Percentiles rank a stretch among this genome's conserved stretches.
phyloP scores from a whole-genome alignment of 2,113 vertebrate genomes.

The Periophthalmodon schlosseri region DNA sequence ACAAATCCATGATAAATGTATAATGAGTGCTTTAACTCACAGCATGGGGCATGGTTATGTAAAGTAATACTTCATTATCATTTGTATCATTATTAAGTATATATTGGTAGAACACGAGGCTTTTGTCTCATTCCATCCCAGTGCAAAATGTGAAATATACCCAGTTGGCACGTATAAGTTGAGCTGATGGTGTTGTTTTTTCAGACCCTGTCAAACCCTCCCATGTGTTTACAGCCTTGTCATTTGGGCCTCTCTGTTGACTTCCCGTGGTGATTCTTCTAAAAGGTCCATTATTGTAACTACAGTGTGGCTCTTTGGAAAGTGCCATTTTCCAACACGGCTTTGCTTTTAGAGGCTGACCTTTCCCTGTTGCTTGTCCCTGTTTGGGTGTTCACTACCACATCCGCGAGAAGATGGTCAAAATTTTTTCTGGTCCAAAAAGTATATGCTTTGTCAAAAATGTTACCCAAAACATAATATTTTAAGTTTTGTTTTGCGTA shows the following conservation, averaged over 20 bases:
- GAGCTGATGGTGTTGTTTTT: not conserved
- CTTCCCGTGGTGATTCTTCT: slow-evolving; percentile 41
- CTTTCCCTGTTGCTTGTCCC: slow-evolving; percentile 30
- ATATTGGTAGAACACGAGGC: too few species aligned
- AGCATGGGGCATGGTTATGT: too few species aligned
- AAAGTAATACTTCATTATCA: too few species aligned
- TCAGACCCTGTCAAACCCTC: slow-evolving; percentile 15
- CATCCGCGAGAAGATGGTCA: slow-evolving; percentile 29
- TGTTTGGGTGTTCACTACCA: slow-evolving; percentile 13
- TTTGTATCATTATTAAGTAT: too few species aligned
- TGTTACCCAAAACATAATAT: not conserved
- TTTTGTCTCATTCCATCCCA: too few species aligned
- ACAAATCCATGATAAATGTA: too few species aligned
- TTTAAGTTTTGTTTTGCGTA: not conserved
- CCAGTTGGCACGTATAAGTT: not conserved
- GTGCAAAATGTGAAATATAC: too few species aligned
- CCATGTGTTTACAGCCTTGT: slow-evolving; percentile 16
- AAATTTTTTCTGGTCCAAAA: slow-evolving; percentile 19
- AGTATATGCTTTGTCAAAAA: slow-evolving; percentile 17
- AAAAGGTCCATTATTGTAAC: slow-evolving; percentile 49
- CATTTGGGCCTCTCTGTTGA: slow-evolving; percentile 26
- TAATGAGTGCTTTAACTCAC: too few species aligned
- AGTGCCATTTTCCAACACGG: slow-evolving; percentile 33
- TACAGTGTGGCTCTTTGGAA: slow-evolving; percentile 30
- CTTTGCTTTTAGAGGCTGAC: slow-evolving; percentile 68